Evolutionary conservation across 2,888 invertebrate species (phyloP).

Genomic region (Suillia variegata): DNA sequence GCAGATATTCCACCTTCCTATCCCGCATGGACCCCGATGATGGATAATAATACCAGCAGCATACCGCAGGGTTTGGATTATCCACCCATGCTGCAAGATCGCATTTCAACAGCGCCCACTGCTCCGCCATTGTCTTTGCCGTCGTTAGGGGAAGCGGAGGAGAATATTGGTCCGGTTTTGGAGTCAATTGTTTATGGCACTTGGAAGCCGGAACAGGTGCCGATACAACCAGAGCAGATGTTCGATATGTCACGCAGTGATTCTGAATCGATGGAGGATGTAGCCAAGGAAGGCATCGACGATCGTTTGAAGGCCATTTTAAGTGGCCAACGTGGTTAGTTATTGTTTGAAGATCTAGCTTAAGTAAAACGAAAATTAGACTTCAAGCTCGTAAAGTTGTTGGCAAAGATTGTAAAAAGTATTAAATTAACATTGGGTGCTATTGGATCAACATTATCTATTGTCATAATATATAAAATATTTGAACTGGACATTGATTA

Average conservation of each 20-base stretch:
- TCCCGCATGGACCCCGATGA: conserved; percentile 27
- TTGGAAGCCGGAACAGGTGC: conserved; percentile 50
- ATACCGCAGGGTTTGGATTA: not conserved
- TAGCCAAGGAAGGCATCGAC: conserved; percentile 34
- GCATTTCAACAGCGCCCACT: conserved; percentile 8
- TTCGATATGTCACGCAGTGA: not conserved
- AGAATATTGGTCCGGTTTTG: conserved; percentile 20
- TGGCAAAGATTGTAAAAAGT: no score
- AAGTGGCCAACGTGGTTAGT: conserved; percentile 38
- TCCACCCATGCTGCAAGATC: conserved; percentile 15
- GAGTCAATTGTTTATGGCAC: conserved; percentile 50
- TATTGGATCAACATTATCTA: no score
- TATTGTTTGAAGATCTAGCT: no score
- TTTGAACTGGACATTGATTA: no score
- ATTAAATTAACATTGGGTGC: no score
- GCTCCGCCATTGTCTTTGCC: conserved; percentile 13
- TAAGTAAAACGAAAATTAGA: no score
- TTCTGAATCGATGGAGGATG: conserved; percentile 10
- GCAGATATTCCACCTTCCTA: conserved; percentile 8
- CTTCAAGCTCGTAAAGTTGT: no score
- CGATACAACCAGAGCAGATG: conserved; percentile 34
- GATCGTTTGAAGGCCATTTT: conserved; percentile 42
- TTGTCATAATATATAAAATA: no score
- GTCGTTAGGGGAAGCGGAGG: conserved; percentile 13
- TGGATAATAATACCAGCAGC: not conserved